Conservation (phyloP, 1,140 invertebrate genomes). For the Pygmarrhopalites habei region DNA sequence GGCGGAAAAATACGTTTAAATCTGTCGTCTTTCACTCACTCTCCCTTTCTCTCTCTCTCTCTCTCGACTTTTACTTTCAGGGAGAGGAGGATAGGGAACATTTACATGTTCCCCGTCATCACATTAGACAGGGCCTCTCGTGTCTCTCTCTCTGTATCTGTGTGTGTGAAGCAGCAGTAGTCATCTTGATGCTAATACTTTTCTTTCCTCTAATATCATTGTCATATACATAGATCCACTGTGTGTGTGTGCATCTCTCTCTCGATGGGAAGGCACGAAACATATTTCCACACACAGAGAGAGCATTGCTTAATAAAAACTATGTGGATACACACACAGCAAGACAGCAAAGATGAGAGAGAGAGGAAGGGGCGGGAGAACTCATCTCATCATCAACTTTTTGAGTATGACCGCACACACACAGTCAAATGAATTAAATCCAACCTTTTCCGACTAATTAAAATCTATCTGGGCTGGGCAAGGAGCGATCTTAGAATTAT, state of each 20-base stretch:
- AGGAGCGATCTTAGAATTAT: constrained; percentile 28
- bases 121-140: too few relatives aligned
- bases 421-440: constrained; percentile 22
- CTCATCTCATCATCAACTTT: constrained; percentile 28
- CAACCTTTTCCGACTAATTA: constrained; percentile 33
- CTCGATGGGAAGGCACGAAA: neutral
- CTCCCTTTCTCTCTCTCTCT: constrained; percentile 11
- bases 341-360: neutral
- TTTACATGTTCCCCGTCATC: too few relatives aligned
- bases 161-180: too few relatives aligned
- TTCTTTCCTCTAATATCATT: too few relatives aligned
- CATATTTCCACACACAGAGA: neutral
- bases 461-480: constrained; percentile 36
- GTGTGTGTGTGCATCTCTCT: neutral
- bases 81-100: too few relatives aligned
- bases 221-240: too few relatives aligned
- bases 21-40: constrained; percentile 24
- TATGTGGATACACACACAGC: too few relatives aligned
- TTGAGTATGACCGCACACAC: constrained; percentile 27
- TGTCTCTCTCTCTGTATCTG: too few relatives aligned
- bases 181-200: too few relatives aligned
- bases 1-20: constrained; percentile 35
- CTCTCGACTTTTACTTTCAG: constrained; percentile 16
- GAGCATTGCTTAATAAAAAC: too few relatives aligned
- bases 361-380: constrained; percentile 1